Evolutionary conservation across 1,140 invertebrate species (phyloP), one percentile per base, ranked within the genome.

Genomic region (Scaptomyza pallida): DNA sequence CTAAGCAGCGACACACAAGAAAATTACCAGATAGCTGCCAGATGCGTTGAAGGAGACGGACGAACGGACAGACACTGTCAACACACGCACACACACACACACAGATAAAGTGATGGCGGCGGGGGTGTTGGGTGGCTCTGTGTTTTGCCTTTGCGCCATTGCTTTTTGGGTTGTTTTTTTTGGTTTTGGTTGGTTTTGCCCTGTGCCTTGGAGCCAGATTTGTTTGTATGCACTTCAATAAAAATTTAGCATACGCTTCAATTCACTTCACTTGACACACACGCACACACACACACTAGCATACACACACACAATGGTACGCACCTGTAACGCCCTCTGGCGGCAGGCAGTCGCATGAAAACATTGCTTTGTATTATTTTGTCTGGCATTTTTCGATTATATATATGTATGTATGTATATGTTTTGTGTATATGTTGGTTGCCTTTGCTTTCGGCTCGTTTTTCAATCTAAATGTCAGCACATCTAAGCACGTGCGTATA

Each of bases 381-480:
- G 79, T 80, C 62, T 70, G 62, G 74, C 55, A 51, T 71, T 65
- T 71, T 67, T 59, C 48, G 61, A 67, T 67, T 59, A 65, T 67
- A 59, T 83, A n/a, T n/a, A n/a, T n/a, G n/a, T n/a, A n/a, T n/a
- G n/a, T n/a, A n/a, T n/a, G n/a, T n/a, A n/a, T n/a, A n/a, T n/a
- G n/a, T n/a, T n/a, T n/a, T n/a, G n/a, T n/a, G n/a, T n/a, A n/a
- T n/a, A n/a, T n/a, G n/a, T n/a, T n/a, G n/a, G 75, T 77, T 82
- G 71, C 75, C 60, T 71, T 74, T 78, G 79, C 61, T 83, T 26
- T 69, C 37, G 70, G 56, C 60, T 78, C 78, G 78, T 83, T 82
- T 82, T 82, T 83, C 78, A 82, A 82, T 82, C 75, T 82, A 82
- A 83, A 83, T 83, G 79, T 82, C 78, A 78, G 78, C 78, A 82